phyloP scores from a whole-genome alignment of 1,140 invertebrate species.

The Pachypeltis micranthus region DNA sequence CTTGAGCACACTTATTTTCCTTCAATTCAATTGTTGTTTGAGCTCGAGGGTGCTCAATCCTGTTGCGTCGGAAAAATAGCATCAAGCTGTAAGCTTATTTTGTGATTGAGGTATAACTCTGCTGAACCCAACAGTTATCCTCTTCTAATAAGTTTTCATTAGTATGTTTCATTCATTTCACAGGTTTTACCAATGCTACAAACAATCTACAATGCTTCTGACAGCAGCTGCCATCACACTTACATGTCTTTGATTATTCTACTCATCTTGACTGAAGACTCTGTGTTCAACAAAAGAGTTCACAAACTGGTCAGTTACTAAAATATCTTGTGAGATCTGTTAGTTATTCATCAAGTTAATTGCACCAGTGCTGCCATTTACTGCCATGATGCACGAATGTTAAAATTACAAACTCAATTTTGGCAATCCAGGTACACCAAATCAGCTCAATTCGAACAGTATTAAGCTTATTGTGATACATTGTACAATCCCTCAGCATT shows the following conservation, averaged over 20 bases:
- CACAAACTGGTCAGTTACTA: conserved; percentile 91
- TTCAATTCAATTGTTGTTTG: neutral
- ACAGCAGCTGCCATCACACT: conserved; percentile 91
- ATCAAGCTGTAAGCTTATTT: neutral
- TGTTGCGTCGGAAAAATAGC: too few species aligned
- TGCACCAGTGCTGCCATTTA: conserved; percentile 12
- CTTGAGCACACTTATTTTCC: neutral
- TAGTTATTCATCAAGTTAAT: too few species aligned
- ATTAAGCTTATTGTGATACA: too few species aligned
- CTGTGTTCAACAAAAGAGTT: conserved; percentile 83
- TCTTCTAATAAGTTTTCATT: neutral
- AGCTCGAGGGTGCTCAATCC: too few species aligned
- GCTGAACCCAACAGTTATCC: neutral
- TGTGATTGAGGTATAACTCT: conserved; percentile 11
- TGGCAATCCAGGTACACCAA: too few species aligned
- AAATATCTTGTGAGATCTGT: too few species aligned
- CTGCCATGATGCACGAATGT: too few species aligned
- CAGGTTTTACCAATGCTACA: conserved; percentile 86
- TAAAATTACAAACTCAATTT: too few species aligned
- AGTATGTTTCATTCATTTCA: conserved; percentile 23
- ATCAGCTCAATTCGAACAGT: too few species aligned
- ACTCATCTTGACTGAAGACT: conserved; percentile 93
- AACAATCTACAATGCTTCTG: conserved; percentile 83
- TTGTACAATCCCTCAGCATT: too few species aligned
- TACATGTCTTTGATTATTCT: conserved; percentile 98